Evolutionary conservation across 2,113 vertebrate genomes (phyloP).

Genomic region (Sprattus sprattus): DNA sequence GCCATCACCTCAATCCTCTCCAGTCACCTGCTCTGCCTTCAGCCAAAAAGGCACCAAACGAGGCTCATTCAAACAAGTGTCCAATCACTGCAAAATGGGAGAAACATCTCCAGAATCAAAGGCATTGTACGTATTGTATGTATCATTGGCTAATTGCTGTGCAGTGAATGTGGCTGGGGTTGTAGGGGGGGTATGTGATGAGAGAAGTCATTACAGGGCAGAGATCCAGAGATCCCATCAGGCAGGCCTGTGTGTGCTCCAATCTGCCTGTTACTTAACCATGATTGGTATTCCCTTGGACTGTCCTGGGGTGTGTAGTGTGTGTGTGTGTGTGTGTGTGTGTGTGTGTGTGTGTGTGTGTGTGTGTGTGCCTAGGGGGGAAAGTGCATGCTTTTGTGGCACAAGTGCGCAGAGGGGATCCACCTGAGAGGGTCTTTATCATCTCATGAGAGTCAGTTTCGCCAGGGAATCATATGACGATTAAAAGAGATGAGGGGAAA

Average conservation of each 20-base stretch:
- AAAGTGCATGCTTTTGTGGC: conserved; percentile 2
- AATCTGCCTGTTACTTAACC: conserved; percentile 38
- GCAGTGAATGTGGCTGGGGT: conserved; percentile 54
- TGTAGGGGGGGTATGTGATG: conserved; percentile 4
- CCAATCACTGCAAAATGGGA: conserved; percentile 50
- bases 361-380: conserved; percentile 34
- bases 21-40: neutral
- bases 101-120: conserved; percentile 59
- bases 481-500: conserved; percentile 45
- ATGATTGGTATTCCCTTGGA: conserved; percentile 44
- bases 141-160: conserved; percentile 73
- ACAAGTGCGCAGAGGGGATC: neutral
- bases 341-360: conserved; percentile 44
- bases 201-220: conserved; percentile 47
- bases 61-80: conserved; percentile 69
- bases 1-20: neutral
- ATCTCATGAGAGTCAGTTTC: conserved; percentile 44
- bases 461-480: conserved; percentile 46
- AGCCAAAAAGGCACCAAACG: conserved; percentile 42
- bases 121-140: conserved; percentile 51
- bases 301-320: conserved; percentile 33
- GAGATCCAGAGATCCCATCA: conserved; percentile 35
- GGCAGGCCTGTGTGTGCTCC: neutral
- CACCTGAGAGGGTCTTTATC: conserved; percentile 54
- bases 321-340: conserved; percentile 36